A percentile compares a stretch with the other conserved stretches of the same genome.
Evolutionary conservation across 2,113 vertebrate species (phyloP).

Genomic region (Gobiocypris rarus): DNA sequence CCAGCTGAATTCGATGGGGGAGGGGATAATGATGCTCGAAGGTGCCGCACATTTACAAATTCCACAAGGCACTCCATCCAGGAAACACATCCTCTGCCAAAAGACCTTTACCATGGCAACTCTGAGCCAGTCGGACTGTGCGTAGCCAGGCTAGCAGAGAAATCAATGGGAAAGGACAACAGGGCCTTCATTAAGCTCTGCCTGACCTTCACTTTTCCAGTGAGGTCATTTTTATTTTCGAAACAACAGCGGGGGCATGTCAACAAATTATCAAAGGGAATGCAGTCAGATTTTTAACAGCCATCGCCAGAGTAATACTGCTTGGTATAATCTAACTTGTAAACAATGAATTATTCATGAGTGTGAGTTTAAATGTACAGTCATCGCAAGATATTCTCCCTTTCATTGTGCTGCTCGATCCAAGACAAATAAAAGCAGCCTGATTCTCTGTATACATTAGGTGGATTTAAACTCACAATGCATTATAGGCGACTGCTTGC

Average conservation of each 20-base stretch:
- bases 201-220: conserved; percentile 65
- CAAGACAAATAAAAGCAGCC: conserved; percentile 40
- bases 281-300: conserved; percentile 62
- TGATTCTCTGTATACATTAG: conserved; percentile 20
- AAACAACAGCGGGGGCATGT: conserved; percentile 67
- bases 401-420: conserved; percentile 52
- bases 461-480: conserved; percentile 32
- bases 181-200: conserved; percentile 69
- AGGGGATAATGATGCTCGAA: conserved; percentile 57
- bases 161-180: conserved; percentile 67
- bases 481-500: not conserved
- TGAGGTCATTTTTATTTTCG: conserved; percentile 69
- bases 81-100: conserved; percentile 58
- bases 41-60: conserved; percentile 56
- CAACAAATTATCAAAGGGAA: conserved; percentile 73
- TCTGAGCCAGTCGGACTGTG: conserved; percentile 54
- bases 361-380: conserved; percentile 51
- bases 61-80: conserved; percentile 53
- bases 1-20: not conserved
- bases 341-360: conserved; percentile 76
- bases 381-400: conserved; percentile 46
- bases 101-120: conserved; percentile 61
- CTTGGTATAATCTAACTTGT: conserved; percentile 62
- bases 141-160: conserved; percentile 59
- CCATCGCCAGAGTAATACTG: conserved; percentile 57